These are phyloP conservation scores for Pungitius pungitius DNA, from an alignment of 2,113 vertebrate genomes.

Conservation along the genomic window DNA sequence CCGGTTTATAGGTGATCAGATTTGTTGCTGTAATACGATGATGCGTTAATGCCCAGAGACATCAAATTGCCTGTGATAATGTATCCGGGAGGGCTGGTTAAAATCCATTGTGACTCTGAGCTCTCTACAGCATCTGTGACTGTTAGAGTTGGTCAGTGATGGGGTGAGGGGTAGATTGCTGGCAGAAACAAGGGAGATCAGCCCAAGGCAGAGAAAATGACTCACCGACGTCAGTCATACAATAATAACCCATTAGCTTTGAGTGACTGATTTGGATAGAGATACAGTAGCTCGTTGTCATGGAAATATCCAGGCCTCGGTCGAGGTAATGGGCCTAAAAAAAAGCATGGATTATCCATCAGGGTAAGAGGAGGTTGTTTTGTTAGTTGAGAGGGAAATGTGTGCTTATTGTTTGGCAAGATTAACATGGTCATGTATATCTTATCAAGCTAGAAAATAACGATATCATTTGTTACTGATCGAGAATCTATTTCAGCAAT, in stretches of 20 bases:
- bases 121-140: not conserved
- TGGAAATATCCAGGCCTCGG: constrained; percentile 61
- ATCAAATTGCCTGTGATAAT: constrained; percentile 37
- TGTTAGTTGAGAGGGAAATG: constrained; percentile 16
- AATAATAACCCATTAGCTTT: constrained; percentile 65
- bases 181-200: constrained; percentile 38
- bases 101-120: constrained; percentile 15
- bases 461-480: constrained; percentile 4
- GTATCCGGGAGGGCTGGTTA: constrained; percentile 4
- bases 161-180: not conserved
- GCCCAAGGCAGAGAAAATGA: constrained; percentile 59
- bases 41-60: constrained; percentile 16
- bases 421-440: constrained; percentile 13
- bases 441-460: constrained; percentile 2
- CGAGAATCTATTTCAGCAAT: constrained; percentile 3
- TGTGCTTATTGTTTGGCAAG: not conserved
- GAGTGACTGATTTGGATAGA: constrained; percentile 56
- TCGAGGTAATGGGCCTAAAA: constrained; percentile 56
- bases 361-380: not conserved
- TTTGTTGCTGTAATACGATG: constrained; percentile 16
- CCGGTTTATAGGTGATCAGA: constrained; percentile 18
- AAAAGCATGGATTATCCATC: constrained; percentile 55
- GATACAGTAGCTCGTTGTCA: constrained; percentile 70
- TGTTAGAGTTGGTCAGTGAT: not conserved
- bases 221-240: constrained; percentile 51